These are phyloP conservation scores for Pavo muticus DNA, from an alignment of 2,113 vertebrate species.

Conservation along the genomic window DNA sequence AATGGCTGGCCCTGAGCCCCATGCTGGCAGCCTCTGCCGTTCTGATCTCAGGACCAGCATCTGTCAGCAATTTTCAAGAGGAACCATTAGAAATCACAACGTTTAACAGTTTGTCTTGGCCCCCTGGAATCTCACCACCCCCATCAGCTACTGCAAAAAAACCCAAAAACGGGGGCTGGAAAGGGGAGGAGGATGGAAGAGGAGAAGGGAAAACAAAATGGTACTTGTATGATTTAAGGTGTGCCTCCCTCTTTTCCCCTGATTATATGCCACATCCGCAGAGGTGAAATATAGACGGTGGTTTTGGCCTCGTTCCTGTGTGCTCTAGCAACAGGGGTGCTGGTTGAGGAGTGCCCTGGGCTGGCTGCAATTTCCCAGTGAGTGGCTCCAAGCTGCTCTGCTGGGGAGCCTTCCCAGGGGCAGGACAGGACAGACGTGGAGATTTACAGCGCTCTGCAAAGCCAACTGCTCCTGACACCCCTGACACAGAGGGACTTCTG, in stretches of 20 bases:
- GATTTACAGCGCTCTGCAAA: conserved; percentile 38
- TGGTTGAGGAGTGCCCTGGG: not conserved
- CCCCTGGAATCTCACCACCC: conserved; percentile 63
- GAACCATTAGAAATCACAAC: conserved; percentile 73
- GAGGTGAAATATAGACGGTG: conserved; percentile 45
- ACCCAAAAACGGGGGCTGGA: not conserved
- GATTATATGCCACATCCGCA: conserved; percentile 45
- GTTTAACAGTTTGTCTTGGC: conserved; percentile 80
- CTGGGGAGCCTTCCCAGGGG: conserved; percentile 35
- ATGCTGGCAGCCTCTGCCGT: conserved; percentile 61
- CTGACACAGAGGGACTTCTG: not conserved
- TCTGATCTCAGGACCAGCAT: conserved; percentile 74
- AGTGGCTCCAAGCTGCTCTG: not conserved
- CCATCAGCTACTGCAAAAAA: conserved; percentile 68
- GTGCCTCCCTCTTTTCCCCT: not conserved
- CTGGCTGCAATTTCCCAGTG: not conserved
- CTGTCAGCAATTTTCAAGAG: conserved; percentile 77
- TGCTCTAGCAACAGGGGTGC: not conserved
- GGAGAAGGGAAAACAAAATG: conserved; percentile 33
- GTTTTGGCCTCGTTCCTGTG: not conserved
- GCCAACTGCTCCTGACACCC: not conserved
- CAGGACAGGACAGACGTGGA: not conserved
- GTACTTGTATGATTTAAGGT: conserved; percentile 39
- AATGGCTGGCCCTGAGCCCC: conserved; percentile 66
- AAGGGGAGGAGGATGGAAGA: not conserved